phyloP scores from a whole-genome alignment of 2,888 invertebrate genomes.

The Phyllotreta striolata region DNA sequence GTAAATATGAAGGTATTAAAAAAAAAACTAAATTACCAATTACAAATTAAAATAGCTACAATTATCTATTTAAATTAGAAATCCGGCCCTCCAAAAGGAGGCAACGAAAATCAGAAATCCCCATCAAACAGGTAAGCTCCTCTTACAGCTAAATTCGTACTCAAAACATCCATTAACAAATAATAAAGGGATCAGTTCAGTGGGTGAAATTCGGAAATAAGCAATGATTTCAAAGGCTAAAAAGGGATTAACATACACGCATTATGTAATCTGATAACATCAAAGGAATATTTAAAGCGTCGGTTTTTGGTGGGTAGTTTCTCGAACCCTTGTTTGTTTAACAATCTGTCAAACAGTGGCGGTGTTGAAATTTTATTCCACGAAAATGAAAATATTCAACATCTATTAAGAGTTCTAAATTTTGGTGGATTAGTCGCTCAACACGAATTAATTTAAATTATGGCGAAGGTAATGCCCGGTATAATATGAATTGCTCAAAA shows the following conservation, averaged over 20 bases:
- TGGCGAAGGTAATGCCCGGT: too few species aligned
- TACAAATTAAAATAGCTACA: not conserved
- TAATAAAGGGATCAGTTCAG: slow-evolving; percentile 27
- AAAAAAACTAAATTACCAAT: too few species aligned
- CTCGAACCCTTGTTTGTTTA: slow-evolving; percentile 2
- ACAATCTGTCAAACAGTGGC: not conserved
- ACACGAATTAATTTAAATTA: too few species aligned
- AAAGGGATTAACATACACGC: slow-evolving; percentile 17
- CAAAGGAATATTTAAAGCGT: slow-evolving; percentile 35
- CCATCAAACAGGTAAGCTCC: slow-evolving; percentile 46
- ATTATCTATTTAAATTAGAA: not conserved
- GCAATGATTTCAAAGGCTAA: slow-evolving; percentile 30
- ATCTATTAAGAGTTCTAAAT: too few species aligned
- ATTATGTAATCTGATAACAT: slow-evolving; percentile 36
- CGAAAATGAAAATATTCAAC: not conserved
- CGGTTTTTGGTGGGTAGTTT: slow-evolving; percentile 9
- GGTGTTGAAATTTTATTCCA: not conserved
- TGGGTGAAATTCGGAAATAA: slow-evolving; percentile 27
- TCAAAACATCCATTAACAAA: slow-evolving; percentile 33
- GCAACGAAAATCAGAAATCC: not conserved
- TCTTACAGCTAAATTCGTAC: slow-evolving; percentile 44
- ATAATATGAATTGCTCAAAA: too few species aligned
- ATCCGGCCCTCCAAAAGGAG: not conserved
- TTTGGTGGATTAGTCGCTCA: too few species aligned
- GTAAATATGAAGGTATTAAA: too few species aligned